A percentile compares a stretch with the other conserved stretches of the same genome.
Evolutionary conservation across 1,140 invertebrate species (phyloP).

Genomic region (Planococcus citri): DNA sequence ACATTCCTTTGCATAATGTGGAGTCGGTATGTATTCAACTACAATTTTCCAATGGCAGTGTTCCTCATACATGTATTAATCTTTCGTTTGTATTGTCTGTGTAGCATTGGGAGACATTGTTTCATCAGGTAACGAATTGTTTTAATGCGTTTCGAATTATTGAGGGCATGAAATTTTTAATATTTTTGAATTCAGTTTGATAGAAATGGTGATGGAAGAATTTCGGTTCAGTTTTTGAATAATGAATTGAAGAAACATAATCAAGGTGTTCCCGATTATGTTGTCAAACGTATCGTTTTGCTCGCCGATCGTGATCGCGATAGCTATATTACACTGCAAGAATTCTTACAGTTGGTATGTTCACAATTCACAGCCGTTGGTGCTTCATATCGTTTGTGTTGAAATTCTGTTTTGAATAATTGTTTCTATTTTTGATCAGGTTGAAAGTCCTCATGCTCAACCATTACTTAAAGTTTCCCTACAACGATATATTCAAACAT

Average conservation of each 20-base stretch:
- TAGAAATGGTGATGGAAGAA: constrained; percentile 54
- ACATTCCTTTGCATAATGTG: constrained; percentile 21
- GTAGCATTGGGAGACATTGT: constrained; percentile 27
- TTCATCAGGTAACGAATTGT: constrained; percentile 25
- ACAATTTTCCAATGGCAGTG: not conserved
- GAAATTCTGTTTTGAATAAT: not conserved
- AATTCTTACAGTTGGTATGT: constrained; percentile 66
- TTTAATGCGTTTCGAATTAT: not conserved
- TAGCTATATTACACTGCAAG: constrained; percentile 57
- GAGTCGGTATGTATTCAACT: constrained; percentile 22
- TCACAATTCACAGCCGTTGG: constrained; percentile 26
- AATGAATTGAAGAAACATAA: constrained; percentile 48
- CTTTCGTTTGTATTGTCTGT: constrained; percentile 23
- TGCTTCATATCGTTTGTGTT: not conserved
- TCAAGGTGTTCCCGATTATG: constrained; percentile 53
- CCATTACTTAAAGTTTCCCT: constrained; percentile 44
- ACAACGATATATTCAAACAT: constrained; percentile 26
- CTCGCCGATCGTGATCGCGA: constrained; percentile 57
- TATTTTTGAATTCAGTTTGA: constrained; percentile 49
- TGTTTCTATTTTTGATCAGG: constrained; percentile 29
- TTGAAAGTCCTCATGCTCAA: constrained; percentile 43
- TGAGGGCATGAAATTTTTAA: not conserved
- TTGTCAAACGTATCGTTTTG: constrained; percentile 54
- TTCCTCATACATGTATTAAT: not conserved
- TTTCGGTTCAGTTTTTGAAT: constrained; percentile 55